Percentiles rank a stretch among this genome's conserved stretches.
Evolutionary conservation across 2,113 vertebrate genomes (phyloP).

Genomic region (Peromyscus californicus): DNA sequence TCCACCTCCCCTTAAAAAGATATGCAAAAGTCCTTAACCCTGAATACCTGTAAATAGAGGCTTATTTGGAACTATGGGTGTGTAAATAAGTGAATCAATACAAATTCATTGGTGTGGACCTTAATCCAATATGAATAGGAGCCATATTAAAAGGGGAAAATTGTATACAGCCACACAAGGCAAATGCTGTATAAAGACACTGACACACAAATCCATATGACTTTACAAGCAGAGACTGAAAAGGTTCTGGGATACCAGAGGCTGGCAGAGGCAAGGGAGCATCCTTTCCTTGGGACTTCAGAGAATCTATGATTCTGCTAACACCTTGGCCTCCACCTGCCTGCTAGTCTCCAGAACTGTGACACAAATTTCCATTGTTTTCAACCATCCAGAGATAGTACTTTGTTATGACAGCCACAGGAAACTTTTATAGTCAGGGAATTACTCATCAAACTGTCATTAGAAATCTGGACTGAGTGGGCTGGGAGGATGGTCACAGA

Average conservation of each 20-base stretch:
- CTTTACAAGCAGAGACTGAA: not conserved
- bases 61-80: conserved; percentile 17
- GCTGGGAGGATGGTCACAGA: not conserved
- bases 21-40: not conserved
- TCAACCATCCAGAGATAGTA: not conserved
- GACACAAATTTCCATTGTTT: conserved; percentile 7
- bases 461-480: not conserved
- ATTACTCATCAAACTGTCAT: not conserved
- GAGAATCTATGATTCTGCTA: not conserved
- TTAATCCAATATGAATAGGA: not conserved
- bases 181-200: not conserved
- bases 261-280: not conserved
- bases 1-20: not conserved
- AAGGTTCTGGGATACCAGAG: not conserved
- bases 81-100: not conserved
- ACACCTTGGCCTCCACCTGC: not conserved
- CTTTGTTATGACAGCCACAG: not conserved
- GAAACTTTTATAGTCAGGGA: not conserved
- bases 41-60: not conserved
- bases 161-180: not conserved
- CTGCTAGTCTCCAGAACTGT: not conserved
- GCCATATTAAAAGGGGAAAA: not conserved
- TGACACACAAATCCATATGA: not conserved
- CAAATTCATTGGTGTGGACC: not conserved
- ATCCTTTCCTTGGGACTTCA: not conserved